These are phyloP conservation scores for Callithrix jacchus DNA, from an alignment of 2,113 vertebrate genomes.

Conservation along the genomic window DNA sequence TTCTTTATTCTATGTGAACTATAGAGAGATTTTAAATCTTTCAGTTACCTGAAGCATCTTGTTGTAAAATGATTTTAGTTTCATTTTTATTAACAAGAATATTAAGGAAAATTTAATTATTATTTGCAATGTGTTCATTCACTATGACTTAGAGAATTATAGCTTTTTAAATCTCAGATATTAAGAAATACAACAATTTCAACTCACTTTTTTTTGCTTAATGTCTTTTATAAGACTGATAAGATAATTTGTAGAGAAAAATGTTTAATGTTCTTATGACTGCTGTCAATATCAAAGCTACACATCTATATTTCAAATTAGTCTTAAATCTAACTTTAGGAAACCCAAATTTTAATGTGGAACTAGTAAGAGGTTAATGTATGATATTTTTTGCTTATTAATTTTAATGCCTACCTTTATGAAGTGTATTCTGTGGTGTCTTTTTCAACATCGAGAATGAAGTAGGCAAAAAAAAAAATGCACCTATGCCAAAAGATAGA, in stretches of 20 bases:
- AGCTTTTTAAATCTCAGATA: constrained; percentile 91
- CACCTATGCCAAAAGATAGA: neutral
- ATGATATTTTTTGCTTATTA: neutral
- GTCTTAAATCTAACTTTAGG: neutral
- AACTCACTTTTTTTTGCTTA: constrained; percentile 91
- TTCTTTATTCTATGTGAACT: constrained; percentile 88
- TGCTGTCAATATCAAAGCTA: neutral
- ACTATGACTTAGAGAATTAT: constrained; percentile 86
- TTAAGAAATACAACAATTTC: constrained; percentile 88
- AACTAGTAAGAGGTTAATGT: neutral
- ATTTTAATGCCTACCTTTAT: neutral
- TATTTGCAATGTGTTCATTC: constrained; percentile 89
- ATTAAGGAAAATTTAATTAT: constrained; percentile 68
- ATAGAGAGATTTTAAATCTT: constrained; percentile 84
- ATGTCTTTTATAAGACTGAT: neutral
- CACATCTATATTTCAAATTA: neutral
- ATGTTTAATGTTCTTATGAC: neutral
- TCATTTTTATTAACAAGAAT: constrained; percentile 79
- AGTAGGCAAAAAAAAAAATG: neutral
- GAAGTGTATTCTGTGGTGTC: neutral
- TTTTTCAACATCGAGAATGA: neutral
- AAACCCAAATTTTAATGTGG: neutral
- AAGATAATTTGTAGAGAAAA: neutral
- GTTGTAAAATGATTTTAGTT: constrained; percentile 77
- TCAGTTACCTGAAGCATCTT: constrained; percentile 80